Evolutionary conservation across 2,797 vertebrate species (phyloP), one percentile per base, ranked within the genome.

Genomic region (Fistularia commersonii): DNA sequence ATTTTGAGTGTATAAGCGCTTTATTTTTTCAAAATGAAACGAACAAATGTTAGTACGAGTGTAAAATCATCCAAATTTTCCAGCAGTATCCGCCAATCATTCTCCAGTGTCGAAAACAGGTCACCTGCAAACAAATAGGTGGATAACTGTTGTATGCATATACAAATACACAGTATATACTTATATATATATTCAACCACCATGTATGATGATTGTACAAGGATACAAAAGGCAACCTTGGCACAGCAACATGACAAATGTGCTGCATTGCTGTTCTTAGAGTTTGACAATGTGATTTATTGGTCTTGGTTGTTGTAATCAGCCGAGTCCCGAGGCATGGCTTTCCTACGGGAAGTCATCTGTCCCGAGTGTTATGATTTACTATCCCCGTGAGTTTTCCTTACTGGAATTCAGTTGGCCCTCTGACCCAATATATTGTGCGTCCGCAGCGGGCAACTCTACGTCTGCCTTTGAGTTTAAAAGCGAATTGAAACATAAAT

Each of bases 261-360:
- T 77, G 82, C 78, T 54, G 74, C 76, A 51, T 63, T 65, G 81
- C 64, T 62, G 83, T 80, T 73, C 80, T 79, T 77, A 71, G 61
- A 73, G 67, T 64, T 65, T 85, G 82, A 87, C 82, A 85, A 72
- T 70, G 77, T 89, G 88, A 90, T 89, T 89, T 87, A 87, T 87
- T 72, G 78, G 74, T 11, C 57, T 23, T 33, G 68, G 77, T 77
- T 69, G 81, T 77, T 66, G 84, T 87, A 88, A 88, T 86, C 88
- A 87, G 83, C 59, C 6, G 48, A 32, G 61, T 83, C 87, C 83
- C 86, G 37, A 65, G 77, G 76, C 74, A 53, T 58, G 74, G 57
- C 54, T 12, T 63, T 85, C 84, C 84, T 87, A 43, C 83, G 86
- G 84, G 85, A 88, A 86, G 84, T 83, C 69, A 53, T 61, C 76